Evolutionary conservation across 2,113 vertebrate species (phyloP).

Genomic region (Uria aalge): DNA sequence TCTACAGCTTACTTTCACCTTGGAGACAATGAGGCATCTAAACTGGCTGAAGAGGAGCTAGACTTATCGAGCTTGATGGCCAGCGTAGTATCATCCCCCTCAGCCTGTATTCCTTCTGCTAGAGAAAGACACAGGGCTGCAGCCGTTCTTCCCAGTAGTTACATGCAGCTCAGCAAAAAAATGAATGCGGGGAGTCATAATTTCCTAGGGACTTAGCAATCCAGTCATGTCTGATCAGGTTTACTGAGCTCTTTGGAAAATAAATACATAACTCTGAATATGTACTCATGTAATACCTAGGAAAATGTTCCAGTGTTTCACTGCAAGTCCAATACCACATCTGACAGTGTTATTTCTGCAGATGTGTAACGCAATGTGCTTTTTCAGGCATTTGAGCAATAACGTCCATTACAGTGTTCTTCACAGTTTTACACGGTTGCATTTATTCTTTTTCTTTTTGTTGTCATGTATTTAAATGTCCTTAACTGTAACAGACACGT

Average conservation of each 20-base stretch:
- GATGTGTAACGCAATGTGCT: neutral
- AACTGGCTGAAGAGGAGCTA: neutral
- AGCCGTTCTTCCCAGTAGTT: neutral
- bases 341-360: neutral
- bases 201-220: neutral
- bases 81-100: neutral
- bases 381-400: neutral
- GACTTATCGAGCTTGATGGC: neutral
- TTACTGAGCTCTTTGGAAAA: constrained; percentile 15
- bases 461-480: neutral
- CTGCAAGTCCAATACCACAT: neutral
- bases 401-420: neutral
- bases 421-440: neutral
- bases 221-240: neutral
- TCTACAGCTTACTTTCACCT: neutral
- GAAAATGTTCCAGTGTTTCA: neutral
- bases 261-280: neutral
- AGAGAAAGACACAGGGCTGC: neutral
- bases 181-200: neutral
- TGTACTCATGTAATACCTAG: neutral
- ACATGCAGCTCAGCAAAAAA: neutral
- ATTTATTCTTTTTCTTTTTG: neutral
- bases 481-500: neutral
- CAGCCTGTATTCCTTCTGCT: neutral
- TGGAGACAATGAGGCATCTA: neutral